Evolutionary conservation across 2,113 vertebrate species (phyloP).

Genomic region (Brienomyrus longianalis): DNA sequence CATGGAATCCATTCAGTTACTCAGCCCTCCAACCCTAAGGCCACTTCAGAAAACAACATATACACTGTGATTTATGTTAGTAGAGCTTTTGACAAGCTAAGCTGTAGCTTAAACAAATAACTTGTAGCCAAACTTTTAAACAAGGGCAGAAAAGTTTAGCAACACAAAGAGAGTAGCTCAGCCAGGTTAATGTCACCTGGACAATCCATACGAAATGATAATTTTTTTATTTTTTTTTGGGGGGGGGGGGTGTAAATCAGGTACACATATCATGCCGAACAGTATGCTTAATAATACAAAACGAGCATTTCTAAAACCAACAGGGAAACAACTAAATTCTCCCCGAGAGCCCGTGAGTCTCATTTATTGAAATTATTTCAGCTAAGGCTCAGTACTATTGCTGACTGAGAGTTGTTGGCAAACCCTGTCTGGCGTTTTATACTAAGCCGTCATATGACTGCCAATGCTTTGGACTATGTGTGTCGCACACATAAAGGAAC

Average conservation of each 20-base stretch:
- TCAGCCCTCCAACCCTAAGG: background rate
- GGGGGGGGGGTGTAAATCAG: background rate
- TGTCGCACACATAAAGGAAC: background rate
- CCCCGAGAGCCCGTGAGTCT: background rate
- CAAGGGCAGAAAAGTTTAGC: background rate
- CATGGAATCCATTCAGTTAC: background rate
- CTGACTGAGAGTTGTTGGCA: background rate
- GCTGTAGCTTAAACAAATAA: background rate
- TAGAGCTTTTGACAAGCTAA: background rate
- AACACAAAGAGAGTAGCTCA: background rate
- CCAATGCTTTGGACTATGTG: background rate
- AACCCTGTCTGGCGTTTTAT: background rate
- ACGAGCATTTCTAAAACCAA: background rate
- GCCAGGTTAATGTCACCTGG: background rate
- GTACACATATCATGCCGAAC: background rate
- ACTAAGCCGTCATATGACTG: background rate
- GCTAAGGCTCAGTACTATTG: background rate
- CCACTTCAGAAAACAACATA: background rate
- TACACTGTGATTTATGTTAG: background rate
- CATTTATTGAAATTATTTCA: background rate
- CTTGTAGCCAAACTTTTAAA: background rate
- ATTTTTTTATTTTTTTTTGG: background rate
- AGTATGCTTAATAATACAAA: background rate
- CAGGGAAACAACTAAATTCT: background rate
- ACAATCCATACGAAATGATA: background rate